phyloP scores from a whole-genome alignment of 1,140 invertebrate species.

The Diabrotica undecimpunctata region DNA sequence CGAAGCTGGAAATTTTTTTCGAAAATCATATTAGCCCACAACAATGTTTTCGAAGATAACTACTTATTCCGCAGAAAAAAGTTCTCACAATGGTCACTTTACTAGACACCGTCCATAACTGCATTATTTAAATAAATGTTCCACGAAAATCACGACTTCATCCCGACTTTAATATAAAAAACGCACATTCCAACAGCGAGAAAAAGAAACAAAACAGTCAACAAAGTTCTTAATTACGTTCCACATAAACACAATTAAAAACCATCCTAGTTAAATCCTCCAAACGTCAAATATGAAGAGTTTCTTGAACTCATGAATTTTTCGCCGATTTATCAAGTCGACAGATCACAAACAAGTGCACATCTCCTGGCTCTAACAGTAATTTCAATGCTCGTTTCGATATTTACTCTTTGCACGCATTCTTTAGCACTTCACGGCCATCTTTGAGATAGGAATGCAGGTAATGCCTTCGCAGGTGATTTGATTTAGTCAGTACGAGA shows the following conservation, averaged over 20 bases:
- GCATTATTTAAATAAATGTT: too few relatives aligned
- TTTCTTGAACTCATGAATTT: not conserved
- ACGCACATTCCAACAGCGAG: not conserved
- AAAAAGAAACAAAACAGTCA: not conserved
- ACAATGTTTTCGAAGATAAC: not conserved
- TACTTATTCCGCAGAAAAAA: too few relatives aligned
- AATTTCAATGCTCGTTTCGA: conserved; percentile 11
- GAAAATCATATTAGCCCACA: conserved; percentile 11
- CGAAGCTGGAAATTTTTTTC: conserved; percentile 4
- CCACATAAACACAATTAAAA: not conserved
- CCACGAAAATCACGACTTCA: too few relatives aligned
- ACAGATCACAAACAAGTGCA: too few relatives aligned
- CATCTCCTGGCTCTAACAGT: conserved; percentile 21
- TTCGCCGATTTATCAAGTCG: too few relatives aligned
- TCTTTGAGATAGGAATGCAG: conserved; percentile 35
- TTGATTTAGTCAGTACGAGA: conserved; percentile 15
- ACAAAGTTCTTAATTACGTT: not conserved
- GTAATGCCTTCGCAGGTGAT: conserved; percentile 28
- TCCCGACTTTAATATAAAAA: not conserved
- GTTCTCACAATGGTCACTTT: too few relatives aligned
- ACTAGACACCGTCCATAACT: too few relatives aligned
- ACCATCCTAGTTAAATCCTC: not conserved
- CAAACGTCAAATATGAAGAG: not conserved
- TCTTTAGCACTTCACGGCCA: conserved; percentile 32
- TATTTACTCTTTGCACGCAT: conserved; percentile 34